Evolutionary conservation across 2,113 vertebrate genomes (phyloP), one percentile per base, ranked within the genome.

Genomic region (Ursus arctos): DNA sequence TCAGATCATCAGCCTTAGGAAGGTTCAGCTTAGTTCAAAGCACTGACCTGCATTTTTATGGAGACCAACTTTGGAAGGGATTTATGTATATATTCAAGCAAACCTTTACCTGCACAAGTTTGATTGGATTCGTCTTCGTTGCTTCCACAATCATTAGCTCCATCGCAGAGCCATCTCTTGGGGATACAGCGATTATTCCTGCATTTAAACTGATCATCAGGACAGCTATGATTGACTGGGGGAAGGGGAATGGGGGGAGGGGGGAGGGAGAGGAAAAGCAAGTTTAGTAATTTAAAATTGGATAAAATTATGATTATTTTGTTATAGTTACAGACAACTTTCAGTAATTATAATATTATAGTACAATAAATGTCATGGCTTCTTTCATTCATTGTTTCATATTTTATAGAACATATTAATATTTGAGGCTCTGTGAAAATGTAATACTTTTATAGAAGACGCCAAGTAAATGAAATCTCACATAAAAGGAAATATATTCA

Each of bases 121-220:
- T 98, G 96, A 98, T 99, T 99, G 95, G 99, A 99, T 98, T 99
- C 99, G 21, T 99, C 99, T 97, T 99, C 99, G 10, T 99, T 99
- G 97, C 98, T 99, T 1, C 99, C 99, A 94, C 99, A 99, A 95
- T 99, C 99, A 97, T 99, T 99, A 24, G 99, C 99, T 98, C 99
- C 99, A 91, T 99, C 99, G 86, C 99, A 99, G 84, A 99, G 99
- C 99, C 99, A 99, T 91, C 99, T 99, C 98, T 99, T 99, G 86
- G 99, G 99, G 97, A 99, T 99, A 95, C 99, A 99, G 92, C 99
- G 99, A 96, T 99, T 99, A 98, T 99, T 99, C 95, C 98, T 99
- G 98, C 99, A 99, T 98, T 99, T 99, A 98, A 99, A 99, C 81
- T 99, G 99, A 98, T 99, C 99, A 72, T 98, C 98, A 61, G 99